Conservation (phyloP, 2,888 invertebrate genomes). For the Drosophila recens region DNA sequence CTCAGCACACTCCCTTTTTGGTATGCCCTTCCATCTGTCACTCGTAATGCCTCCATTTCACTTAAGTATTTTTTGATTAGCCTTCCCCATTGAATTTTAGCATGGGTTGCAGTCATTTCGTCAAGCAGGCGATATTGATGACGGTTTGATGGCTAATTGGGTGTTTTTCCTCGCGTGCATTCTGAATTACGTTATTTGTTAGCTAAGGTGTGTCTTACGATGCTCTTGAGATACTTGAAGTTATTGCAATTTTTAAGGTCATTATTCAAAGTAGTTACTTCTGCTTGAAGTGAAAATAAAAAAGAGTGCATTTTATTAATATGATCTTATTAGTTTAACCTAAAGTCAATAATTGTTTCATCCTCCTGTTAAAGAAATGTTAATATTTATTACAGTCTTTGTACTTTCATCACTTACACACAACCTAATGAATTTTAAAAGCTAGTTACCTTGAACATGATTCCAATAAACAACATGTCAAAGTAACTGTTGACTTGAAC, state of each 20-base stretch:
- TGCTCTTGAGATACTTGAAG: slow-evolving; percentile 13
- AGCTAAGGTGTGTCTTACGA: slow-evolving; percentile 17
- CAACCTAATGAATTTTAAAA: background rate
- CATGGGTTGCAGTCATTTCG: slow-evolving; percentile 28
- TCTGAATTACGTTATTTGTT: slow-evolving; percentile 15
- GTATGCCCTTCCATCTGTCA: background rate
- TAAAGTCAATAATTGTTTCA: background rate
- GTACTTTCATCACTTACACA: background rate
- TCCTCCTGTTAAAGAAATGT: background rate
- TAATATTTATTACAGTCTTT: background rate
- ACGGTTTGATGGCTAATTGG: slow-evolving; percentile 41
- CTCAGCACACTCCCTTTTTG: background rate
- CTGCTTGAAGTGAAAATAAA: no score
- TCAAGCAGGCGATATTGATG: slow-evolving; percentile 37
- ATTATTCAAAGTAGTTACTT: background rate
- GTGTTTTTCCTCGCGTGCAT: slow-evolving; percentile 36
- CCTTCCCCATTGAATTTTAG: slow-evolving; percentile 38
- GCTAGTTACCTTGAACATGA: background rate
- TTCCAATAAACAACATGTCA: slow-evolving; percentile 4
- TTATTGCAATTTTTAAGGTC: slow-evolving; percentile 3
- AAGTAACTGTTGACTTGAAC: slow-evolving; percentile 4
- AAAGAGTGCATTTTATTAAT: no score
- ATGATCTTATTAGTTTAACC: background rate
- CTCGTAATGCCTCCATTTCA: slow-evolving; percentile 54
- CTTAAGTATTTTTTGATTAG: slow-evolving; percentile 74